Evolutionary conservation across 2,797 vertebrate species (phyloP).

Genomic region (Taenioides sp.): DNA sequence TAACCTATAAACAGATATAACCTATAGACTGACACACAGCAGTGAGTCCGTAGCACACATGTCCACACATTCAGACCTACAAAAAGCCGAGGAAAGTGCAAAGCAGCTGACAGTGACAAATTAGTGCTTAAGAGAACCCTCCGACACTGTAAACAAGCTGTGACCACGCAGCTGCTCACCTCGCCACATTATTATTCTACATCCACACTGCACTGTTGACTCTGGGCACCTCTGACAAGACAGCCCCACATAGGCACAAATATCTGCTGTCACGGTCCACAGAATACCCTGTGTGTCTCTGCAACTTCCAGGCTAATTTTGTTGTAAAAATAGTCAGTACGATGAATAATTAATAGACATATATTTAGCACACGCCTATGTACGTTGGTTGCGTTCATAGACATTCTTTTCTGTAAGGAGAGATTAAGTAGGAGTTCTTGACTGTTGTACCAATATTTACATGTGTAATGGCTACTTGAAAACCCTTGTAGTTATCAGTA

Average conservation of each 20-base stretch:
- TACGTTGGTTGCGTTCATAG: conserved; percentile 16
- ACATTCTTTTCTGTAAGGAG: conserved; percentile 28
- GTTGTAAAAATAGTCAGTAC: conserved; percentile 56
- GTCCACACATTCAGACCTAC: conserved; percentile 20
- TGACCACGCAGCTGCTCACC: conserved; percentile 68
- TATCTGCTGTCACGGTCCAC: conserved; percentile 67
- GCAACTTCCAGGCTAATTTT: conserved; percentile 46
- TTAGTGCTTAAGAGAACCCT: conserved; percentile 72
- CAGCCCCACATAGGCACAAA: conserved; percentile 70
- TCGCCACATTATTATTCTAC: conserved; percentile 70
- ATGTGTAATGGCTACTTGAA: conserved; percentile 28
- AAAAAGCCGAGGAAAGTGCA: conserved; percentile 33
- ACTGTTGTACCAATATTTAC: conserved; percentile 36
- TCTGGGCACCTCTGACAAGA: conserved; percentile 67
- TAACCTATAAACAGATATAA: conserved; percentile 1
- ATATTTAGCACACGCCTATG: background rate
- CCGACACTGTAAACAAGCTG: conserved; percentile 68
- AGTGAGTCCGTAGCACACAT: conserved; percentile 37
- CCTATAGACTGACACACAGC: conserved; percentile 16
- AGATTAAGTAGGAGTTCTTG: conserved; percentile 21
- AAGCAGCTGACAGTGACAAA: conserved; percentile 76
- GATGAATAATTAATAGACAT: conserved; percentile 39
- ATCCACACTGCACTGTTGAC: conserved; percentile 71
- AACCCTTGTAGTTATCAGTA: conserved; percentile 25
- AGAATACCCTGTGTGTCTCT: conserved; percentile 38